Evolutionary conservation across 2,888 invertebrate species (phyloP).

Genomic region (Crematogaster levior): DNA sequence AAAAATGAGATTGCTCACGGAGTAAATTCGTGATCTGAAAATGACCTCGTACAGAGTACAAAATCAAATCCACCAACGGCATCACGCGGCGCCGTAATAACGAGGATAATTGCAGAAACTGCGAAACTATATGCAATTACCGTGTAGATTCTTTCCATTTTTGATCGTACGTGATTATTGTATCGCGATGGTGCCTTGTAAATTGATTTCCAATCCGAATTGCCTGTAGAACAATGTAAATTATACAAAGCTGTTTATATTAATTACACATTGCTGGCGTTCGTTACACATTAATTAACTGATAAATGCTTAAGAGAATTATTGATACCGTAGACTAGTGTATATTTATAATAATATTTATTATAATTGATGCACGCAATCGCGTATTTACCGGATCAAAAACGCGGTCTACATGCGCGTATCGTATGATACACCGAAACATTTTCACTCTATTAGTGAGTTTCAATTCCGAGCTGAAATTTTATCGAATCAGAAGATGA

Average conservation of each 20-base stretch:
- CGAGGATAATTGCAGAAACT: conserved; percentile 10
- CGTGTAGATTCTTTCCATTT: not conserved
- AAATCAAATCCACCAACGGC: not conserved
- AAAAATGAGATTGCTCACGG: not conserved
- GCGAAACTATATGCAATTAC: not conserved
- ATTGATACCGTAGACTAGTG: not conserved
- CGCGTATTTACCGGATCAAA: conserved; percentile 7
- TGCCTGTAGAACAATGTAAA: not conserved
- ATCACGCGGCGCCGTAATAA: not conserved
- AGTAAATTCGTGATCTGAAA: conserved; percentile 2
- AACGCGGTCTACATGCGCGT: not conserved
- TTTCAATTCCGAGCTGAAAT: conserved; percentile 8
- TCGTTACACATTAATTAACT: conserved; percentile 14
- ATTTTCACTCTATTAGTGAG: conserved; percentile 10
- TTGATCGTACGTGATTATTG: not conserved
- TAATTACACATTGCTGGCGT: conserved; percentile 4
- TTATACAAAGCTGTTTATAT: conserved; percentile 21
- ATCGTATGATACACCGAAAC: not conserved
- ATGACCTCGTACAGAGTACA: not conserved
- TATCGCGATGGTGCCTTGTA: not conserved
- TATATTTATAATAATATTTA: conserved; percentile 30
- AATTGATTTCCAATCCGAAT: conserved; percentile 8
- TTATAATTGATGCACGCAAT: not conserved
- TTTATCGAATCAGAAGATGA: conserved; percentile 2
- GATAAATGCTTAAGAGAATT: conserved; percentile 9